Percentiles rank a stretch among this genome's conserved stretches.
These are phyloP conservation scores for Anthonomus grandis DNA, from an alignment of 1,140 invertebrate genomes.

Conservation along the genomic window DNA sequence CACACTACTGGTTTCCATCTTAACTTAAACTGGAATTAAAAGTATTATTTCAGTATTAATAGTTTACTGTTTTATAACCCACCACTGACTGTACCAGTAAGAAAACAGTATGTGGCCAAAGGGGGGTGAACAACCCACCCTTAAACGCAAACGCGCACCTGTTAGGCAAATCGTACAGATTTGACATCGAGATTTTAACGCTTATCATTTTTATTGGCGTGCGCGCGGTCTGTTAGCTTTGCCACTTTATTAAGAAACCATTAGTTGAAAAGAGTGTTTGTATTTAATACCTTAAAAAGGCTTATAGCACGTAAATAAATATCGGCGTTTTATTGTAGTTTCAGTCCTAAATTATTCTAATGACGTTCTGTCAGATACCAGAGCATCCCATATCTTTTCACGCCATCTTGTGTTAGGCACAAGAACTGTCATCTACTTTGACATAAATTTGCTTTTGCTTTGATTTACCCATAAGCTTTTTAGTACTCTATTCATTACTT, in stretches of 20 bases:
- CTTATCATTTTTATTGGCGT: slow-evolving; percentile 27
- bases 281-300: not conserved
- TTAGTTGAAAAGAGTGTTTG: not conserved
- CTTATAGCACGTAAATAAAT: not conserved
- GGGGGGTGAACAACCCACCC: slow-evolving; percentile 27
- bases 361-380: too few relatives aligned
- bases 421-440: too few relatives aligned
- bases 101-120: slow-evolving; percentile 15
- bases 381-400: too few relatives aligned
- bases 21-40: too few relatives aligned
- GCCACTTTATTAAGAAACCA: slow-evolving; percentile 25
- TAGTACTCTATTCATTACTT: too few relatives aligned
- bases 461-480: too few relatives aligned
- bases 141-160: slow-evolving; percentile 20
- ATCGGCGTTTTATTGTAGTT: not conserved
- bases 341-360: not conserved
- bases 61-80: too few relatives aligned
- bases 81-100: too few relatives aligned
- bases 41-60: too few relatives aligned
- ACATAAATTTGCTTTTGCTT: too few relatives aligned
- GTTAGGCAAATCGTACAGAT: slow-evolving; percentile 30
- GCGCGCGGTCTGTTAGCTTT: slow-evolving; percentile 20
- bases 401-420: too few relatives aligned
- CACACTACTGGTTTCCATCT: too few relatives aligned
- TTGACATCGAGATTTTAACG: slow-evolving; percentile 32